Evolutionary conservation across 2,113 vertebrate genomes (phyloP).

Genomic region (Lontra canadensis): DNA sequence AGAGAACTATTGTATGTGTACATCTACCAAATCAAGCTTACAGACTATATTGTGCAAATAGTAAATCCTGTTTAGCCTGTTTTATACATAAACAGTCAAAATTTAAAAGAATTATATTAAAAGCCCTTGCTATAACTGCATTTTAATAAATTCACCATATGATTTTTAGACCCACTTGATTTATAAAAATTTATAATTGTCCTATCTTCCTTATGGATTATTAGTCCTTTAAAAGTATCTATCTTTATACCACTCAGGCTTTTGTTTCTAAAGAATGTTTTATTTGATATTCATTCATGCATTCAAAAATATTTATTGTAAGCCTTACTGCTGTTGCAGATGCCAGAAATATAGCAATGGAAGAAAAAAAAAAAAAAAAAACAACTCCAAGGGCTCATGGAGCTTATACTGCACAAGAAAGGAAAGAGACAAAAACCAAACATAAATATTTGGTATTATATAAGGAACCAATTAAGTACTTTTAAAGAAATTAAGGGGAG

Average conservation of each 20-base stretch:
- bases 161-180: neutral
- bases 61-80: neutral
- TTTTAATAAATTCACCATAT: slow-evolving; percentile 17
- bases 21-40: neutral
- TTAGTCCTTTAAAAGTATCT: neutral
- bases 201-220: neutral
- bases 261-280: neutral
- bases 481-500: neutral
- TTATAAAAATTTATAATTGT: neutral
- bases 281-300: neutral
- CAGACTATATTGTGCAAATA: neutral
- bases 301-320: neutral
- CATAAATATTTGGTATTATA: neutral
- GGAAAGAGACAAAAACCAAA: neutral
- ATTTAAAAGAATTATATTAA: neutral
- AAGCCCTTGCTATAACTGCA: neutral
- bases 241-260: neutral
- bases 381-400: neutral
- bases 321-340: neutral
- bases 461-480: neutral
- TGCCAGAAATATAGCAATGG: neutral
- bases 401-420: neutral
- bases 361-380: neutral
- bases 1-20: neutral
- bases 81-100: neutral